Percentiles rank a stretch among this genome's conserved stretches.
Evolutionary conservation across 2,113 vertebrate species (phyloP).

Genomic region (Vulpes lagopus): DNA sequence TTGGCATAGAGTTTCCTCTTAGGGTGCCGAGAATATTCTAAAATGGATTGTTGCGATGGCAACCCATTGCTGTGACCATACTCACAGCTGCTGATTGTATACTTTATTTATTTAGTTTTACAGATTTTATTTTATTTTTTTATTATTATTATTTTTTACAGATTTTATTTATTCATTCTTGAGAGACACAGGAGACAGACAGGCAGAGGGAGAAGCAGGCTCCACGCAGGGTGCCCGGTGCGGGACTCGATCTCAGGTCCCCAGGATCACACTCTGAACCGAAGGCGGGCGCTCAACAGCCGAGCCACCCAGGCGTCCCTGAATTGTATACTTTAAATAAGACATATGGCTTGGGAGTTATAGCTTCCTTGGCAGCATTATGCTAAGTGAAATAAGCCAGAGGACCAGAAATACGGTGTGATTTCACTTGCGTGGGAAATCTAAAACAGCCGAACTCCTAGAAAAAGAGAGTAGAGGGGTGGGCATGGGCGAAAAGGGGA

Average conservation of each 20-base stretch:
- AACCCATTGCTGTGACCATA: not conserved
- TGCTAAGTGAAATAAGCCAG: not conserved
- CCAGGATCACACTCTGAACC: no score
- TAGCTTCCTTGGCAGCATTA: not conserved
- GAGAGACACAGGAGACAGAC: no score
- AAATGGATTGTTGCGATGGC: not conserved
- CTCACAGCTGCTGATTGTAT: not conserved
- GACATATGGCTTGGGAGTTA: not conserved
- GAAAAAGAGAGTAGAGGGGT: not conserved
- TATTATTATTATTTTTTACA: no score
- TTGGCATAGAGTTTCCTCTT: not conserved
- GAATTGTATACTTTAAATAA: not conserved
- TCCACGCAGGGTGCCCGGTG: no score
- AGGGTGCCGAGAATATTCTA: not conserved
- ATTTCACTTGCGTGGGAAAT: not conserved
- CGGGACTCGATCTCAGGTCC: no score
- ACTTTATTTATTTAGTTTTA: no score
- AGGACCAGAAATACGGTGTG: not conserved
- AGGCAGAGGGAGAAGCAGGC: no score
- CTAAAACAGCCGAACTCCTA: not conserved
- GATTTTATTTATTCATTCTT: no score
- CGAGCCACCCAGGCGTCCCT: no score
- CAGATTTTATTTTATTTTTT: no score
- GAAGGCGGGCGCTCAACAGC: no score
- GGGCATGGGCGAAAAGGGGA: not conserved